Evolutionary conservation across 2,113 vertebrate species (phyloP).

Genomic region (Loxodonta africana): DNA sequence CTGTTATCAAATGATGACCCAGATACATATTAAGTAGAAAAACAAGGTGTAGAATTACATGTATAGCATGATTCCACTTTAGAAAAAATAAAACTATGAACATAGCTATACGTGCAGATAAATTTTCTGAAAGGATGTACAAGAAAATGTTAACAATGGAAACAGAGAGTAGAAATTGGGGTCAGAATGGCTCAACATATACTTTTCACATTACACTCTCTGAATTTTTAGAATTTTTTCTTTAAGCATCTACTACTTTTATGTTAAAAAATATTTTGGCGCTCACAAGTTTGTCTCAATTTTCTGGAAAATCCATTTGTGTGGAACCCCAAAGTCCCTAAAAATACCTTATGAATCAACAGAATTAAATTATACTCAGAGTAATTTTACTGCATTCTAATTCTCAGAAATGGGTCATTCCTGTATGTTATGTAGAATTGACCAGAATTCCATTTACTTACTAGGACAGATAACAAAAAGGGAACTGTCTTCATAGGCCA

Average conservation of each 20-base stretch:
- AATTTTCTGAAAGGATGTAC: background rate
- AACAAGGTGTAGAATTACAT: background rate
- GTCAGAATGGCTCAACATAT: background rate
- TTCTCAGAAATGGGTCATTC: conserved; percentile 45
- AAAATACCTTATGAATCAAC: conserved; percentile 37
- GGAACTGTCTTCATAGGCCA: background rate
- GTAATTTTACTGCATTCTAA: conserved; percentile 41
- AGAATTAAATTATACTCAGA: conserved; percentile 54
- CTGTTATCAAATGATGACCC: conserved; percentile 32
- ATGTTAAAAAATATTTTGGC: background rate
- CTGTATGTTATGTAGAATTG: background rate
- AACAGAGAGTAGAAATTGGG: background rate
- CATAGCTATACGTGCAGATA: background rate
- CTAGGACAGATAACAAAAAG: conserved; percentile 32
- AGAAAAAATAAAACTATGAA: conserved; percentile 33
- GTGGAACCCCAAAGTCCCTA: background rate
- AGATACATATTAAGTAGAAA: background rate
- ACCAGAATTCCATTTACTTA: conserved; percentile 10
- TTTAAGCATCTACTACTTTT: background rate
- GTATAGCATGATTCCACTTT: background rate
- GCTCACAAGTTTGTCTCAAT: background rate
- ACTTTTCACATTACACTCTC: conserved; percentile 30
- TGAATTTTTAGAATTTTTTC: conserved; percentile 57
- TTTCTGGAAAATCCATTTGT: conserved; percentile 52
- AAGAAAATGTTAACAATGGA: conserved; percentile 41